These are phyloP conservation scores for Glareola pratincola DNA, from an alignment of 2,113 vertebrate species.

Conservation along the genomic window DNA sequence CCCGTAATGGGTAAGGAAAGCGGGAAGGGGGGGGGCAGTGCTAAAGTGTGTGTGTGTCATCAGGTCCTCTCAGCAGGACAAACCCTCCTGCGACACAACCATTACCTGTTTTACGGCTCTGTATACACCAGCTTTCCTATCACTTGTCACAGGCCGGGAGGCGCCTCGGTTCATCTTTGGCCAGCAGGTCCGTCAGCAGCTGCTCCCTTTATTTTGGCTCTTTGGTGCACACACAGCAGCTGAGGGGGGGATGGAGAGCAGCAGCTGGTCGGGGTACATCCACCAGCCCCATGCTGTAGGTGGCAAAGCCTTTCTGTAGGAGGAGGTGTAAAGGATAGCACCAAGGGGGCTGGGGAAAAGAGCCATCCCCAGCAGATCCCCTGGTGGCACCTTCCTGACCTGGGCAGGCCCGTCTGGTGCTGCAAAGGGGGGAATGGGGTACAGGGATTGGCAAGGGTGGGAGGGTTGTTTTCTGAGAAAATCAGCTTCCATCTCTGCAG, in stretches of 20 bases:
- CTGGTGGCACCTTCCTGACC: rapidly evolving
- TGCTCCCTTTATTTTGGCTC: neutral
- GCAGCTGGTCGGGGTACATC: rapidly evolving
- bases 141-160: neutral
- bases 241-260: neutral
- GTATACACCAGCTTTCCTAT: neutral
- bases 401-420: neutral
- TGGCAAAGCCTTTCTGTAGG: neutral
- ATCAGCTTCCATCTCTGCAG: neutral
- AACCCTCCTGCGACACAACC: rapidly evolving
- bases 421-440: neutral
- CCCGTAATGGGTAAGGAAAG: neutral
- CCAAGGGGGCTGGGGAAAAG: neutral
- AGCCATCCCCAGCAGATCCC: rapidly evolving
- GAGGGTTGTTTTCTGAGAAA: neutral
- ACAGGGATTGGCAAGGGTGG: neutral
- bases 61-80: neutral
- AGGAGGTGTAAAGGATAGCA: neutral
- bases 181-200: neutral
- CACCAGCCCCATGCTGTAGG: rapidly evolving
- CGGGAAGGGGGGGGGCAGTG: rapidly evolving
- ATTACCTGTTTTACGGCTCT: neutral
- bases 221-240: neutral
- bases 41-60: neutral
- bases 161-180: neutral